Base-by-base conservation (phyloP, 37 sponge, comb jelly and placozoan species). In the Trichoplax adhaerens region DNA sequence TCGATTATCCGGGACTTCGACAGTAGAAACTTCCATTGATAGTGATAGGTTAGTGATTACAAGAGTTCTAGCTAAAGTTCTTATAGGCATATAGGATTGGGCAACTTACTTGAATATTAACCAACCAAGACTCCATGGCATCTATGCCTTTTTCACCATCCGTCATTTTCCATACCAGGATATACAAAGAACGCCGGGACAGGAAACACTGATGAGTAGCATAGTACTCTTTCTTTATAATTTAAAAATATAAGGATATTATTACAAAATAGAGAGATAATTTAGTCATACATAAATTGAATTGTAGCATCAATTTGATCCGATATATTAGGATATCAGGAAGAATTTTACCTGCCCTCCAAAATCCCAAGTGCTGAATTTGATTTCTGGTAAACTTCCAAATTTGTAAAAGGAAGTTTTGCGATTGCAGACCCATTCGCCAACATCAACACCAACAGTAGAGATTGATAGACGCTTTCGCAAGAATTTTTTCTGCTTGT, bases 361-460 rank as follows among this genome's bases (percentile, higher is more conserved):
- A 70, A 93, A 93, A 66, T 93, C 94, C 94, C 94, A 93, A 0
- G 82, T 85, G 78, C 80, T 85, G 75, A 85, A 93, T 46, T 86
- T 85, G 55, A 93, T 88, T 62, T 68, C 78, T 68, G 77, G 74
- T 53, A 61, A 68, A 1, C 83, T 79, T 53, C 1, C 69, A 1
- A 48, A 62, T 69, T 57, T 50, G 1, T 52, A 76, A 12, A 5
- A 58, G 65, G 51, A 12, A 54, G 4, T 6, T 6, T 64, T 50
- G 72, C 51, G 54, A 53, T 76, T 86, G 68, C 83, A 87, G 6
- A 81, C 81, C 89, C 89, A 87, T 58, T 88, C 86, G 66, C 86
- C 77, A 5, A 88, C 81, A 55, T 77, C 82, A 50, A 91, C 88
- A 1, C 89, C 90, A 58, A 95, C 96, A 50, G 96, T 95, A 46